These are phyloP conservation scores for Diachrysia chrysitis DNA, from an alignment of 2,888 invertebrate species.

Conservation along the genomic window DNA sequence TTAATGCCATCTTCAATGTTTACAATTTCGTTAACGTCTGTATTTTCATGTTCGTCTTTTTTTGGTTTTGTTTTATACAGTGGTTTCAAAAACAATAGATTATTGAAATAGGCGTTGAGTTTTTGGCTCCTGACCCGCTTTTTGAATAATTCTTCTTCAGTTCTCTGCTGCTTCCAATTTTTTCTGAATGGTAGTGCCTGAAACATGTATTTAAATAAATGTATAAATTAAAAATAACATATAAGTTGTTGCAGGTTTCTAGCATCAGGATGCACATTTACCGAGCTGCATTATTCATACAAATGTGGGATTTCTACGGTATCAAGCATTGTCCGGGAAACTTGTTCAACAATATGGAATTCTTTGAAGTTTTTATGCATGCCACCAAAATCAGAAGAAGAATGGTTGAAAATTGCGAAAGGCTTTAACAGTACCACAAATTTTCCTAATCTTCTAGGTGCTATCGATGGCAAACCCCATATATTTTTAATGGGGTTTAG, in stretches of 20 bases:
- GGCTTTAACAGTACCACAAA: slow-evolving; percentile 14
- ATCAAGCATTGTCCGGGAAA: slow-evolving; percentile 43
- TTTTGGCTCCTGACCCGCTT: no score
- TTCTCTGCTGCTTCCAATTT: no score
- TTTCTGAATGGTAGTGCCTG: no score
- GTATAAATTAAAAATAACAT: no score
- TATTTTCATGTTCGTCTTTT: no score
- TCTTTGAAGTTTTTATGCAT: slow-evolving; percentile 26
- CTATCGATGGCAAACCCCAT: slow-evolving; percentile 27
- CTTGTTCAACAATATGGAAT: slow-evolving; percentile 44
- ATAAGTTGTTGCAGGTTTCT: slow-evolving; percentile 36
- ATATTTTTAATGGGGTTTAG: no score
- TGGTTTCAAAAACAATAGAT: no score
- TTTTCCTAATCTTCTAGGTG: slow-evolving; percentile 33
- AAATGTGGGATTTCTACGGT: slow-evolving; percentile 42
- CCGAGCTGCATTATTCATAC: slow-evolving; percentile 48
- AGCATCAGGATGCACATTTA: slow-evolving; percentile 38
- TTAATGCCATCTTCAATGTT: no score
- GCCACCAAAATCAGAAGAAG: slow-evolving; percentile 35
- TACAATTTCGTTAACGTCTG: no score
- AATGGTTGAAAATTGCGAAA: slow-evolving; percentile 40
- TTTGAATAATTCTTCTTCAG: no score
- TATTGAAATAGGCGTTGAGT: slow-evolving; percentile 11
- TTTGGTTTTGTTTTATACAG: no score
- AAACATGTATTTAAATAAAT: no score